Percentiles rank a stretch among this genome's conserved stretches.
Conservation (phyloP, 2,113 vertebrate genomes). For the Megaleporinus macrocephalus region DNA sequence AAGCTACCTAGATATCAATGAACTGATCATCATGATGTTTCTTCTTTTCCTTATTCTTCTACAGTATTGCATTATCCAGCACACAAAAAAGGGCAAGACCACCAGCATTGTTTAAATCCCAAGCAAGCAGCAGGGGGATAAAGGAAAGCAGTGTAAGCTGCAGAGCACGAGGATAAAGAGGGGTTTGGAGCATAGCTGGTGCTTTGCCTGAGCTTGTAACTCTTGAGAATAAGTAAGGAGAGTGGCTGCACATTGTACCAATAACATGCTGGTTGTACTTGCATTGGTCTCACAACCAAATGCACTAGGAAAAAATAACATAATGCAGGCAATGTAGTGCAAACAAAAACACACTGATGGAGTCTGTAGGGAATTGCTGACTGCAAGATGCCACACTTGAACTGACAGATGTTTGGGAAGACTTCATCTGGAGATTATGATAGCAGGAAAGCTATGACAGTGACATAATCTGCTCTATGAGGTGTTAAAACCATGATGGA, state of each 20-base stretch:
- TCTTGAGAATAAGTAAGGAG: conserved; percentile 12
- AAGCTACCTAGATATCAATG: too few species aligned
- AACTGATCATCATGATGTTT: too few species aligned
- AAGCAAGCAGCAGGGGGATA: neutral
- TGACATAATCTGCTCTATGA: neutral
- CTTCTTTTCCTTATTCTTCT: neutral
- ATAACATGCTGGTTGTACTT: neutral
- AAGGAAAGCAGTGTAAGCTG: conserved; percentile 32
- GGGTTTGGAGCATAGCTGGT: neutral
- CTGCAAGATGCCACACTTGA: neutral
- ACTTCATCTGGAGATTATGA: neutral
- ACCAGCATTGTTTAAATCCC: conserved; percentile 29
- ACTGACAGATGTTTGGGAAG: conserved; percentile 15
- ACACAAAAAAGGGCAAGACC: conserved; percentile 14
- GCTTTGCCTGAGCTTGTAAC: conserved; percentile 43
- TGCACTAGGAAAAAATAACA: neutral
- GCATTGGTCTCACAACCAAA: neutral
- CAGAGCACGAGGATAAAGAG: conserved; percentile 16
- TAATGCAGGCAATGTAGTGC: neutral
- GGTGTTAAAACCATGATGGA: neutral
- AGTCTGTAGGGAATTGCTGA: conserved; percentile 6
- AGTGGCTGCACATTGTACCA: neutral
- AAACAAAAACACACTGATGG: neutral
- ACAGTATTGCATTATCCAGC: neutral
- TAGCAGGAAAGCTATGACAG: conserved; percentile 1